Base-by-base conservation (phyloP, 2,113 vertebrate genomes). In the Melospiza georgiana region DNA sequence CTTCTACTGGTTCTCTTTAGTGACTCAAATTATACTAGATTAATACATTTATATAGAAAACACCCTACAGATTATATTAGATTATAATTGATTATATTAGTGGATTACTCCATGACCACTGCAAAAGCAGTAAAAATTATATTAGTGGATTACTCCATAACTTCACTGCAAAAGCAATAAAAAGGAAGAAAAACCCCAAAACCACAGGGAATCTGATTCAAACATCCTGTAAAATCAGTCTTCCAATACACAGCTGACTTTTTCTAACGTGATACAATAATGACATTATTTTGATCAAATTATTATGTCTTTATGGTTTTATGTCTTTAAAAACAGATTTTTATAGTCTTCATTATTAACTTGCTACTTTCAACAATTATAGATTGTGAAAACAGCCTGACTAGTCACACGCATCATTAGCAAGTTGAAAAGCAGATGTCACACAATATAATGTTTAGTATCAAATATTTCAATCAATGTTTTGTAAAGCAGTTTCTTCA, bases 381-480 rank as follows among this genome's bases (percentile, higher is more conserved):
- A 75, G 52, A 44, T 62, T 82, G 44, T 68, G 77, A 91, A 93
- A 93, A 48, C n/a, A 88, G 20, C 51, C 63, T 86, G 52, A 80
- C 8, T 43, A 77, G 22, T 94, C 69, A 81, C 30, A 72, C 44
- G 15, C 61, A 52, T 89, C 58, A 89, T 96, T 87, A 89, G 28
- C 49, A 48, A 72, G 58, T 44, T 82, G 61, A 87, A 93, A 94
- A 94, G 85, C 59, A 94, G 73, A 58, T 94, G n/a, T 14, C 30
- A 12, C 35, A 25, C 46, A 65, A 51, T 83, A 52, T 30, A 90
- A 24, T 54, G 12, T 80, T 89, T 77, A 74, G 59, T 55, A 87
- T 89, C 17, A 84, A 90, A 65, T 75, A 84, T 69, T 96, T 84
- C 48, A 83, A 18, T 88, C n/a, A 39, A 39, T 89, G 51, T 72